phyloP scores from a whole-genome alignment of 2,797 vertebrate species.

The Phalloptychus januarius region DNA sequence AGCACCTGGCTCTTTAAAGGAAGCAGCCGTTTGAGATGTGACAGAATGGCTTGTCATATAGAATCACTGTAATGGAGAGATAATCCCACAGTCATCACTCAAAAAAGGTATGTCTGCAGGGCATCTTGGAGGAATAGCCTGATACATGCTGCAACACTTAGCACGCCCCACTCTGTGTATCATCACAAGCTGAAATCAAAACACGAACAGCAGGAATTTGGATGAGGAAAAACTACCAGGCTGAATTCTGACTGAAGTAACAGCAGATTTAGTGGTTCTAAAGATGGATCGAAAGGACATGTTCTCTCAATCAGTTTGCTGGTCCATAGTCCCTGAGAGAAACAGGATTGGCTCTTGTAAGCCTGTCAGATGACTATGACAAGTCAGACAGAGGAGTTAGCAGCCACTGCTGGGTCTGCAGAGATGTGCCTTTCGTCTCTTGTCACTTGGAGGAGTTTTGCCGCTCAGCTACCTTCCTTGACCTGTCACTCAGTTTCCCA shows the following conservation, averaged over 20 bases:
- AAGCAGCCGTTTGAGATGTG: slow-evolving; percentile 76
- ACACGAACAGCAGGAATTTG: slow-evolving; percentile 19
- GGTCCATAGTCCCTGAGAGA: slow-evolving; percentile 42
- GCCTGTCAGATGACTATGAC: slow-evolving; percentile 57
- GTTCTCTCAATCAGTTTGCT: slow-evolving; percentile 30
- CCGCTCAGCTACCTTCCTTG: slow-evolving; percentile 73
- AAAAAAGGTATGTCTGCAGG: slow-evolving; percentile 74
- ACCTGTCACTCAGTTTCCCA: slow-evolving; percentile 80
- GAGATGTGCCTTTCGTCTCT: slow-evolving; percentile 68
- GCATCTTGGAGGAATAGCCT: slow-evolving; percentile 70
- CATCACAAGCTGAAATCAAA: slow-evolving; percentile 51
- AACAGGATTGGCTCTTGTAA: slow-evolving; percentile 59
- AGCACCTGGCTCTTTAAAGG: slow-evolving; percentile 79
- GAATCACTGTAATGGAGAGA: slow-evolving; percentile 75
- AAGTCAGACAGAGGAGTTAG: slow-evolving; percentile 56
- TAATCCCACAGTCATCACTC: slow-evolving; percentile 77
- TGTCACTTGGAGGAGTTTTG: slow-evolving; percentile 73
- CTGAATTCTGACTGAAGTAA: slow-evolving; percentile 43
- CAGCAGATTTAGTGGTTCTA: slow-evolving; percentile 36
- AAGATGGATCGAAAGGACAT: slow-evolving; percentile 43
- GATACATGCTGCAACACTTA: slow-evolving; percentile 60
- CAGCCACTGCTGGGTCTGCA: slow-evolving; percentile 53
- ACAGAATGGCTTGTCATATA: slow-evolving; percentile 77
- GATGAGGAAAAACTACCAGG: slow-evolving; percentile 27
- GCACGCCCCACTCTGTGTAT: slow-evolving; percentile 36